These are phyloP conservation scores for Branchinecta sandiegonensis DNA, from an alignment of 2,888 invertebrate species.

Conservation along the genomic window DNA sequence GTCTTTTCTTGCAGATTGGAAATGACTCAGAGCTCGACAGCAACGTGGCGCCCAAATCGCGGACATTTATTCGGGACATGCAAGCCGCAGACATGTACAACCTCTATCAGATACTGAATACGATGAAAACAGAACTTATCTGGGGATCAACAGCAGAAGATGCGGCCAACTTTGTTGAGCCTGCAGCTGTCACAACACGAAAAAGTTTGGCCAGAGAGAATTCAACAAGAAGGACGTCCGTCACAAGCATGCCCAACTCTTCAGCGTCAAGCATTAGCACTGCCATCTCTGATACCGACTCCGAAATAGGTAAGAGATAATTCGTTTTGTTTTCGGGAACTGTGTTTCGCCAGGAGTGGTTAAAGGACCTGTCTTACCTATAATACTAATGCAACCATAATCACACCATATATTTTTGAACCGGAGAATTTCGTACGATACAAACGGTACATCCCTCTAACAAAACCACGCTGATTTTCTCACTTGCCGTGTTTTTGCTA, in stretches of 20 bases:
- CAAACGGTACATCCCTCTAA: no score
- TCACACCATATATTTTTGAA: no score
- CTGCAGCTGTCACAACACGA: conserved; percentile 26
- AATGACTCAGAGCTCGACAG: conserved; percentile 22
- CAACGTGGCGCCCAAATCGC: conserved; percentile 20
- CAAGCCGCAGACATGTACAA: conserved; percentile 61
- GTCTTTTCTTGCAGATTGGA: conserved; percentile 18
- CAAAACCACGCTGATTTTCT: no score
- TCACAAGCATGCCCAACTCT: not conserved
- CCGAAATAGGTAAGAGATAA: not conserved
- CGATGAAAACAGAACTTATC: conserved; percentile 69
- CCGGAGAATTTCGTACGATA: no score
- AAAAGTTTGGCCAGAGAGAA: conserved; percentile 31
- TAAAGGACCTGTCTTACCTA: no score
- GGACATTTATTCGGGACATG: conserved; percentile 32
- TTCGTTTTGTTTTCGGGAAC: no score
- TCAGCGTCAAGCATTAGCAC: conserved; percentile 16
- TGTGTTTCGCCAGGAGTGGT: no score
- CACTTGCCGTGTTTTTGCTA: no score
- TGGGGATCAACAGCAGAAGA: conserved; percentile 46
- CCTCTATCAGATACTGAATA: conserved; percentile 72
- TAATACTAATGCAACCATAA: no score
- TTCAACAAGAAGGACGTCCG: conserved; percentile 21
- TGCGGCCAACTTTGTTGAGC: conserved; percentile 29
- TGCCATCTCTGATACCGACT: conserved; percentile 12